A percentile compares a stretch with the other conserved stretches of the same genome.
Evolutionary conservation across 2,113 vertebrate genomes (phyloP).

Genomic region (Acanthisitta chloris): DNA sequence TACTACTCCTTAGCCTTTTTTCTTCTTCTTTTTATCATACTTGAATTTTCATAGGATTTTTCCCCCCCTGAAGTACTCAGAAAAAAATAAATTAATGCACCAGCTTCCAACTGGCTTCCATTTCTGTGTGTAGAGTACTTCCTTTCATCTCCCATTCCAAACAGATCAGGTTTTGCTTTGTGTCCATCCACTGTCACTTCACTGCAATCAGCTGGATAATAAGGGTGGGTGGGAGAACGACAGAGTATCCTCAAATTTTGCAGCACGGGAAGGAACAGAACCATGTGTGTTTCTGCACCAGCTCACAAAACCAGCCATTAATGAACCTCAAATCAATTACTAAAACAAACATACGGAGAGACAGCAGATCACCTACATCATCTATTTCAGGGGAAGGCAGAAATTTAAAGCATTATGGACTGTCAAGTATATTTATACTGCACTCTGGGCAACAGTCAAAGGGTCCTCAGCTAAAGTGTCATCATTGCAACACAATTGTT

Average conservation of each 20-base stretch:
- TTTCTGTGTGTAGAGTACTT: not conserved
- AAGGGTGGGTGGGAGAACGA: not conserved
- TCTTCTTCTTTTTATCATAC: not conserved
- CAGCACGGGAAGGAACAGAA: not conserved
- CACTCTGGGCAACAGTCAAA: not conserved
- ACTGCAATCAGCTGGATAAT: not conserved
- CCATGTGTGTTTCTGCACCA: accelerated
- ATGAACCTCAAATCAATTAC: not conserved
- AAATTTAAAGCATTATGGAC: not conserved
- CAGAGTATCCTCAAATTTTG: not conserved
- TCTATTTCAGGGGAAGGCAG: not conserved
- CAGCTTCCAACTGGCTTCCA: not conserved
- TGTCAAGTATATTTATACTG: not conserved
- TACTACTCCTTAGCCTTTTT: not conserved
- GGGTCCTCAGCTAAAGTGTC: not conserved
- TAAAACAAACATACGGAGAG: not conserved
- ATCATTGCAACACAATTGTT: not conserved
- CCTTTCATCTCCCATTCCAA: not conserved
- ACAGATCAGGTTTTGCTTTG: not conserved
- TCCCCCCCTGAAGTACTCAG: not conserved
- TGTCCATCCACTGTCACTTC: not conserved
- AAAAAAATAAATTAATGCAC: not conserved
- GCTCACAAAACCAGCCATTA: not conserved
- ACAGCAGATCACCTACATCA: not conserved
- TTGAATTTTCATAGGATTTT: not conserved